Evolutionary conservation across 2,888 invertebrate species (phyloP).

Genomic region (Troides aeacus): DNA sequence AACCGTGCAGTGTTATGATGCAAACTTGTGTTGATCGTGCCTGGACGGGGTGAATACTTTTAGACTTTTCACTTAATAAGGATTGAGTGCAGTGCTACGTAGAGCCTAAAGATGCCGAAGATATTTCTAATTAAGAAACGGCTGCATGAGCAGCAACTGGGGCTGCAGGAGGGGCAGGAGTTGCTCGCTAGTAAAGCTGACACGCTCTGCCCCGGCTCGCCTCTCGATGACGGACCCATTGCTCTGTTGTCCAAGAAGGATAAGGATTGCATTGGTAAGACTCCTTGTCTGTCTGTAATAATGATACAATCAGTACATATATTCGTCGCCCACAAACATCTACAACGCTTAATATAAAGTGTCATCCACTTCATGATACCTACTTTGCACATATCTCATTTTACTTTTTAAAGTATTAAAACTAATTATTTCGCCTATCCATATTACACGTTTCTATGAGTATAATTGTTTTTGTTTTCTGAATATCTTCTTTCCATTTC

Average conservation of each 20-base stretch:
- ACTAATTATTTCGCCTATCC: too few relatives aligned
- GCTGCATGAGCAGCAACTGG: conserved; percentile 93
- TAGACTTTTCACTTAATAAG: conserved; percentile 68
- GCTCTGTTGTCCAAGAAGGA: conserved; percentile 81
- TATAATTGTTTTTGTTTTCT: conserved; percentile 1
- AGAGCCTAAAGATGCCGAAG: conserved; percentile 88
- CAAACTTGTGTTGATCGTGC: conserved; percentile 57
- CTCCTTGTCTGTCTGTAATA: conserved; percentile 25
- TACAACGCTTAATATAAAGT: conserved; percentile 32
- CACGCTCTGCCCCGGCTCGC: conserved; percentile 80
- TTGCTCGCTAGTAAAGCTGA: conserved; percentile 83
- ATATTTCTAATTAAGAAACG: conserved; percentile 95
- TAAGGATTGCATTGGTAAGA: conserved; percentile 69
- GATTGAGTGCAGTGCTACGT: conserved; percentile 71
- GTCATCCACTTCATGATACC: conserved; percentile 11
- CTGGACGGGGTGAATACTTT: conserved; percentile 55
- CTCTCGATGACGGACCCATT: conserved; percentile 80
- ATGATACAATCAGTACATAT: conserved; percentile 39
- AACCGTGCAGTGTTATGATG: conserved; percentile 75
- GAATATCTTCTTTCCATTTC: conserved; percentile 28
- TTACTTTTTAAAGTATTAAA: too few relatives aligned
- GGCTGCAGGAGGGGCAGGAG: conserved; percentile 90
- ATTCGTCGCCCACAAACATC: conserved; percentile 40
- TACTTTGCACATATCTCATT: not conserved
- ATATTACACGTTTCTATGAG: not conserved